Base-by-base conservation (phyloP, 2,797 vertebrate species). In the Sciurus carolinensis region DNA sequence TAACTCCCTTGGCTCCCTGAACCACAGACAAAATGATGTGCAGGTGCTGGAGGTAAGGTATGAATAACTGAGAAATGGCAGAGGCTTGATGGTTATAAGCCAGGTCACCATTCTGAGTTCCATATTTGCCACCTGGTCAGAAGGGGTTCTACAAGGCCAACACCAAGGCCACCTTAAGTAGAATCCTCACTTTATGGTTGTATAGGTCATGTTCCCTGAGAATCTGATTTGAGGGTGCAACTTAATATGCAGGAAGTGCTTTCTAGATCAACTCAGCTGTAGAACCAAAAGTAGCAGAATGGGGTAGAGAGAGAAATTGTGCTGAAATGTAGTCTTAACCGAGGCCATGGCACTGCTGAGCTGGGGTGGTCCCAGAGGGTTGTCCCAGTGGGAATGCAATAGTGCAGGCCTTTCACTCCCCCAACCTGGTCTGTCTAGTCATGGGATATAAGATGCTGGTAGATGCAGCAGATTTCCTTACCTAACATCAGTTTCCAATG, bases 11-110 rank as follows among this genome's bases (percentile, higher is more conserved):
- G 47, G 69, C 5, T 57, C 24, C 26, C 7, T 36, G 44, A 9
- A n/a, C 36, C 57, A 0, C 2, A 64, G 62, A 62, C 52, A 59
- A 33, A 36, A 33, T 7, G 17, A 22, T 42, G 11, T n/a, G 15
- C 13, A 1, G 17, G n/a, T 20, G 22, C 15, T 47, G 42, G 14
- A 30, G 1, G 10, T 1, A 14, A 30, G 1, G 10, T 1, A 14
- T 5, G 3, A 8, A 12, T 20, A 17, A 8, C 50, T 30, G 30
- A 59, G 6, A 36, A 52, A 39, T 4, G 30, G 14, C 7, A 64
- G 3, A 0, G 5, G 2, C 33, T 79, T 67, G 26, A 44, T 33
- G 28, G 54, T 9, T 6, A n/a, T 15, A 59, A 57, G 14, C 24
- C 24, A 76, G 20, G 8, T n/a, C 47, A 84, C 9, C 18, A 47